Base-by-base conservation (phyloP, 1,140 invertebrate species). In the Euwallacea fornicatus region DNA sequence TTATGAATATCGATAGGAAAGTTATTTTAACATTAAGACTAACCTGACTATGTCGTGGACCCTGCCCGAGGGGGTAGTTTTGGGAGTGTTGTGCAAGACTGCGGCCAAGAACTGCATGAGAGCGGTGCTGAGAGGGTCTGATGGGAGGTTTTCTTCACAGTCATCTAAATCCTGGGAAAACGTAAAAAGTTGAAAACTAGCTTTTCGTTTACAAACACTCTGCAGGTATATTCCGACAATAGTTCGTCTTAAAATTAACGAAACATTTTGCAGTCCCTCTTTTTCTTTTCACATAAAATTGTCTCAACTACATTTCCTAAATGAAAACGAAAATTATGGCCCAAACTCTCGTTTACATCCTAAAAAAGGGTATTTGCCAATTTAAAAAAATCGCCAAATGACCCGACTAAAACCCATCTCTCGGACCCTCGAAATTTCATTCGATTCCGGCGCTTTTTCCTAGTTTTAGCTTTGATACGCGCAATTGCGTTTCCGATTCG, bases 21-120 rank as follows among this genome's bases (percentile, higher is more conserved):
- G 21, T 33, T 33, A 4, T 33, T 56, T 56, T 56, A 56, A 56
- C 16, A 56, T 50, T 50, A 56, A 56, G 13, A 77, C 82, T 79
- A 75, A 84, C 83, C 83, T 84, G 43, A 84, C 78, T 6, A 84
- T 77, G 73, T 84, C 83, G 64, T 83, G 82, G 21, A 84, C 67
- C 69, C 83, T 74, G 53, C 76, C 60, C 0, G 74, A 47, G 7
- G 76, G 75, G 0, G 75, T 75, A 13, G 78, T 74, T 54, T 73
- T 73, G 8, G 78, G 77, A 15, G 78, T 73, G 69, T 83, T 80
- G 58, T 73, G 66, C 47, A 84, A 68, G 11, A 83, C 76, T 6
- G 76, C 74, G 10, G 82, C 77, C 41, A 84, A 72, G 11, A 83
- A 76, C 46, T 80, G 78, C 80, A 83, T 83, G 15, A 84, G 72